A percentile compares a stretch with the other conserved stretches of the same genome.
Conservation (phyloP, 2,888 invertebrate species). For the Ornithoptera priamus region DNA sequence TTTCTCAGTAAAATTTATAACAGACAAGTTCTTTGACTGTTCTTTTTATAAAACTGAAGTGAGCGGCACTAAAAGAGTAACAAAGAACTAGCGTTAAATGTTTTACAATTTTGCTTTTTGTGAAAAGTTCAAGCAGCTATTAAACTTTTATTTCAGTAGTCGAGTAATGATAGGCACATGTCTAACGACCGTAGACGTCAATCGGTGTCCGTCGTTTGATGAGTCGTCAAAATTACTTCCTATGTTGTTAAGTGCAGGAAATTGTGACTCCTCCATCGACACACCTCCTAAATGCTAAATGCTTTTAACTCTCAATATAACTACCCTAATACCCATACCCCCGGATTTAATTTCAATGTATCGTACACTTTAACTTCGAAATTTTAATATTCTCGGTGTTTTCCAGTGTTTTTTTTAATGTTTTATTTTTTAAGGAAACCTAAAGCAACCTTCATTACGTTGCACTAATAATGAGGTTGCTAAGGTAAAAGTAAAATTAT, state of each 20-base stretch:
- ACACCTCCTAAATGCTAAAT: slow-evolving; percentile 68
- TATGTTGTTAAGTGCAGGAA: slow-evolving; percentile 79
- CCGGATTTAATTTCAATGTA: slow-evolving; percentile 20
- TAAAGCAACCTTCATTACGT: background rate
- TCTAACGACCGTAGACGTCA: slow-evolving; percentile 56
- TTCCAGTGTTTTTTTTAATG: background rate
- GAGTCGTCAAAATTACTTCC: slow-evolving; percentile 79
- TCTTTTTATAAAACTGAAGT: slow-evolving; percentile 34
- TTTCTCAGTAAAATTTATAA: slow-evolving; percentile 57
- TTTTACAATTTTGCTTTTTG: slow-evolving; percentile 18
- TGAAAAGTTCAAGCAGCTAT: slow-evolving; percentile 22
- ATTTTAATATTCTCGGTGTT: background rate
- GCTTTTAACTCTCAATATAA: slow-evolving; percentile 42
- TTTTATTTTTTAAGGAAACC: background rate
- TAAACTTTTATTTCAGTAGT: slow-evolving; percentile 48
- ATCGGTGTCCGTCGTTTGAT: slow-evolving; percentile 73
- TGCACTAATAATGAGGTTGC: no score
- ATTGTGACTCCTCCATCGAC: slow-evolving; percentile 76
- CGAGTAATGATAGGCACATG: slow-evolving; percentile 60
- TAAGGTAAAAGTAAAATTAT: no score
- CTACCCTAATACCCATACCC: slow-evolving; percentile 12
- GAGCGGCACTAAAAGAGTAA: slow-evolving; percentile 14
- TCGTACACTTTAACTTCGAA: background rate
- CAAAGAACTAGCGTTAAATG: slow-evolving; percentile 18
- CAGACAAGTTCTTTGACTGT: slow-evolving; percentile 49